Evolutionary conservation across 2,888 invertebrate species (phyloP), one percentile per base, ranked within the genome.

Genomic region (Euplagia quadripunctaria): DNA sequence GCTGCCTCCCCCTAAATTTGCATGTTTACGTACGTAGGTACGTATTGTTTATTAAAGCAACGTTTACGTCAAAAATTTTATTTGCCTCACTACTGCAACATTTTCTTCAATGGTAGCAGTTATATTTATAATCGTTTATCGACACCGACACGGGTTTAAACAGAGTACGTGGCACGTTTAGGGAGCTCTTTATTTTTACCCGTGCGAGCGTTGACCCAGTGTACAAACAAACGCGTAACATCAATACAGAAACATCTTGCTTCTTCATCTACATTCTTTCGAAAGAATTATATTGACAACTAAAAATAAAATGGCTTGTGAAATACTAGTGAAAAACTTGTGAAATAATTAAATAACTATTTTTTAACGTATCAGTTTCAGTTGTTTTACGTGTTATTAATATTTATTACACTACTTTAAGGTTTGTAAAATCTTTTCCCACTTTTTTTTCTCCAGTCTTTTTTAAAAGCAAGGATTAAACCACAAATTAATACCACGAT

Each of bases 101-200:
- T 51, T 43, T 69, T 64, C 46, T 51, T 49, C 63, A 71, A 74
- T 80, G 70, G 71, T 66, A 77, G 66, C 55, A 43, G 74, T 11
- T 55, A 52, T 75, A 82, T 81, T 75, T 68, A 72, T 76, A 71
- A 70, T n/a, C 73, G 31, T 75, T 80, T 79, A 74, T 73, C 71
- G n/a, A n/a, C 70, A 77, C 77, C 75, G 64, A 68, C 67, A 73
- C 68, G 75, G 75, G 74, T 78, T 82, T 71, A 68, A 76, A 79
- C 77, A 75, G 75, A 79, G 79, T 80, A 80, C 78, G 78, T 79
- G 83, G 81, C 78, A 82, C 83, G 85, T 90, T 89, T 88, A 87
- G 90, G 87, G 88, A 87, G 89, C 87, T 88, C 83, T 90, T 90
- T 92, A 92, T 92, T 92, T 92, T 90, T 91, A 91, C 81, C 84